These are phyloP conservation scores for Ptilodon capucinus DNA, from an alignment of 2,888 invertebrate genomes.

Conservation along the genomic window DNA sequence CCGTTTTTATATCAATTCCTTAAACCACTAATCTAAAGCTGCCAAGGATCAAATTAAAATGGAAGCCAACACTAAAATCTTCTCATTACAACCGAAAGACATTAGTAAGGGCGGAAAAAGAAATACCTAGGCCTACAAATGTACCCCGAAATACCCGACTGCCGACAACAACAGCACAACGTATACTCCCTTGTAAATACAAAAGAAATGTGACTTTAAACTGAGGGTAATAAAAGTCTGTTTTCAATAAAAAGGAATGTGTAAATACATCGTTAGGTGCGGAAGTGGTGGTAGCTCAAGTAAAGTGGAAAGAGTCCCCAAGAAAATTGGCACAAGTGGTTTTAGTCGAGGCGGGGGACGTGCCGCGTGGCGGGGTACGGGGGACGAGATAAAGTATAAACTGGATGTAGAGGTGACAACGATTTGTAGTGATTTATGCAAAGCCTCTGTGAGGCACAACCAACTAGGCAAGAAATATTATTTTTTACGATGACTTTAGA, in stretches of 20 bases:
- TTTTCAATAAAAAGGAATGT: constrained; percentile 42
- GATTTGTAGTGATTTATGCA: constrained; percentile 7
- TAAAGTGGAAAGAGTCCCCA: constrained; percentile 79
- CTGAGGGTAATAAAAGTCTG: constrained; percentile 36
- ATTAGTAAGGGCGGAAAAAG: constrained; percentile 72
- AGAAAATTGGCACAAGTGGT: constrained; percentile 83
- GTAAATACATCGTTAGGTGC: constrained; percentile 55
- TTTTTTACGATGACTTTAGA: no score
- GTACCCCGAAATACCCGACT: constrained; percentile 58
- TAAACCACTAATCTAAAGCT: constrained; percentile 45
- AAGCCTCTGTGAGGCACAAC: constrained; percentile 21
- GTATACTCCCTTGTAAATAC: constrained; percentile 15
- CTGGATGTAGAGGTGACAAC: constrained; percentile 18
- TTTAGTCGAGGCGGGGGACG: constrained; percentile 68
- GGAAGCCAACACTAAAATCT: constrained; percentile 66
- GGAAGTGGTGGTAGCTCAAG: constrained; percentile 64
- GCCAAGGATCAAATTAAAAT: constrained; percentile 66
- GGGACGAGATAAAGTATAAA: constrained; percentile 43
- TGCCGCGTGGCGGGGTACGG: constrained; percentile 48
- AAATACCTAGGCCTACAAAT: constrained; percentile 72
- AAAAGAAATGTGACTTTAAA: constrained; percentile 50
- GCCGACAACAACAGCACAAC: constrained; percentile 24
- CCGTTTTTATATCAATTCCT: constrained; percentile 36
- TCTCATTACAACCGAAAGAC: constrained; percentile 75
- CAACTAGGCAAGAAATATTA: no score